Conservation (phyloP, 1,140 invertebrate species). For the Drosophila repleta region DNA sequence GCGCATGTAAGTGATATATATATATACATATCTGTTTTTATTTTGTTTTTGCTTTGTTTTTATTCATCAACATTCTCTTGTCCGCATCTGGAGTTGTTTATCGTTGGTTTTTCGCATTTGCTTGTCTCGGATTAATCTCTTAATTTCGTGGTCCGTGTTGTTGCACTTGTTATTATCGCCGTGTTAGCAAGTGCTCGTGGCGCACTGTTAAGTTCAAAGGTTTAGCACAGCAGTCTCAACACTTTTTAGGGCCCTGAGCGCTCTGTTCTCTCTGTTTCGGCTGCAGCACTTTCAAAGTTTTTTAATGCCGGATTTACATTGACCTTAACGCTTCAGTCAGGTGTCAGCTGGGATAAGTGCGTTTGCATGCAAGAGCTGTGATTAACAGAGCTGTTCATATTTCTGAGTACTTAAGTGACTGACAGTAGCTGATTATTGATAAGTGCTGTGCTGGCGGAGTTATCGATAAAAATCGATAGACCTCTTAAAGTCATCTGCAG, state of each 20-base stretch:
- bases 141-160: slow-evolving; percentile 47
- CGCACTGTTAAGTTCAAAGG: slow-evolving; percentile 33
- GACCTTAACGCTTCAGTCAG: slow-evolving; percentile 26
- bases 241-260: slow-evolving; percentile 5
- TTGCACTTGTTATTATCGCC: slow-evolving; percentile 50
- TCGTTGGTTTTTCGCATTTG: slow-evolving; percentile 56
- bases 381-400: not conserved
- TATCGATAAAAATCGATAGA: too few species aligned
- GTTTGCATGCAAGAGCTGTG: not conserved
- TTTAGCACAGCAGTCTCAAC: slow-evolving; percentile 19
- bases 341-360: slow-evolving; percentile 17
- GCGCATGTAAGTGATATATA: slow-evolving; percentile 31
- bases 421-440: not conserved
- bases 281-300: slow-evolving; percentile 54
- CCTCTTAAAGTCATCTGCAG: too few species aligned
- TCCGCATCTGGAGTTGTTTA: slow-evolving; percentile 52
- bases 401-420: not conserved
- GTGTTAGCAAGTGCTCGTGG: not conserved
- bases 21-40: slow-evolving; percentile 26
- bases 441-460: not conserved
- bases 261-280: slow-evolving; percentile 13
- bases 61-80: slow-evolving; percentile 47
- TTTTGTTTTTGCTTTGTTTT: slow-evolving; percentile 12
- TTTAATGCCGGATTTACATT: slow-evolving; percentile 25
- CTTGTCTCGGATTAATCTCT: slow-evolving; percentile 68